Evolutionary conservation across 2,888 invertebrate genomes (phyloP).

Genomic region (Tyria jacobaeae): DNA sequence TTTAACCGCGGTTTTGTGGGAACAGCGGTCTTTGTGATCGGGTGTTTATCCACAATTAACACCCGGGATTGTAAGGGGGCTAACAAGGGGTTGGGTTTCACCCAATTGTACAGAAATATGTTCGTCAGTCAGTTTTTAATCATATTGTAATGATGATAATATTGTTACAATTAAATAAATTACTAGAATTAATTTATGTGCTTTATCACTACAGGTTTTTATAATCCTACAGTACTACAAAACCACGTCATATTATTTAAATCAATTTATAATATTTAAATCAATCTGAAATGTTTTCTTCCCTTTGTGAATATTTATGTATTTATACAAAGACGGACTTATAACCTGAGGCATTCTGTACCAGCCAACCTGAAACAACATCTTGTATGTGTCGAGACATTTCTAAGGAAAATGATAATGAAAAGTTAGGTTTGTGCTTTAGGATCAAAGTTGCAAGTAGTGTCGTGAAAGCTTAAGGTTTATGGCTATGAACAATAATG

Average conservation of each 20-base stretch:
- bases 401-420: background rate
- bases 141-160: too few species aligned
- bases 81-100: background rate
- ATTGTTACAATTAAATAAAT: too few species aligned
- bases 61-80: background rate
- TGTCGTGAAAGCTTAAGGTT: background rate
- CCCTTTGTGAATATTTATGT: too few species aligned
- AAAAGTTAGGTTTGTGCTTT: constrained; percentile 1
- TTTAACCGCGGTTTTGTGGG: constrained; percentile 7
- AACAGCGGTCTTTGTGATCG: constrained; percentile 3
- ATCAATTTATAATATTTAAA: background rate
- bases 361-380: too few species aligned
- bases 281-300: background rate
- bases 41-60: constrained; percentile 6
- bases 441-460: background rate
- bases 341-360: too few species aligned
- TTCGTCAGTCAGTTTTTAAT: too few species aligned
- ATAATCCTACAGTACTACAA: background rate
- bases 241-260: background rate
- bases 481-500: background rate
- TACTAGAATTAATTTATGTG: too few species aligned
- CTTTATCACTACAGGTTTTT: background rate
- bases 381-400: background rate
- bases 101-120: background rate
- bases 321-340: too few species aligned